Evolutionary conservation across 2,888 invertebrate genomes (phyloP).

Genomic region (Euplagia quadripunctaria): DNA sequence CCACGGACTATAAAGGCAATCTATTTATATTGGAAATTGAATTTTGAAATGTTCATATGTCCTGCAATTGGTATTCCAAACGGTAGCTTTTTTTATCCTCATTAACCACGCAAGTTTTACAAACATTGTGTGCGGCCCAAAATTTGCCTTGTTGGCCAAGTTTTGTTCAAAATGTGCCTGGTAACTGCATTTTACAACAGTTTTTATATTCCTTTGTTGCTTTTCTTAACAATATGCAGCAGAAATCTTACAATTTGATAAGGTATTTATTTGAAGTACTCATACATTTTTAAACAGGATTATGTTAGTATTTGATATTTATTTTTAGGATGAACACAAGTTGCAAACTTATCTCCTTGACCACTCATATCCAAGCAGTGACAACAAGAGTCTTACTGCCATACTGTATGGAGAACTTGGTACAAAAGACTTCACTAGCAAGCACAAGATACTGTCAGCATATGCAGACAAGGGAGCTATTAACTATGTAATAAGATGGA

Average conservation of each 20-base stretch:
- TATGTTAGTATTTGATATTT: background rate
- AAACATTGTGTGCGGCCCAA: no score
- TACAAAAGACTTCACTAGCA: slow-evolving; percentile 90
- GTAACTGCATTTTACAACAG: no score
- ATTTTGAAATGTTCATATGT: no score
- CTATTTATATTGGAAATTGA: no score
- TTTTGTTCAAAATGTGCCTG: no score
- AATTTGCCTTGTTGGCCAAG: no score
- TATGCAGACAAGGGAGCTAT: slow-evolving; percentile 91
- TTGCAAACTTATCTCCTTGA: slow-evolving; percentile 92
- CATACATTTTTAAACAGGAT: background rate
- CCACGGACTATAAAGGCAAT: no score
- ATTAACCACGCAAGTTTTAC: no score
- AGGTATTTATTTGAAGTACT: background rate
- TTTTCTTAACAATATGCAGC: no score
- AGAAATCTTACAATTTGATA: background rate
- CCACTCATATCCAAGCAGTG: slow-evolving; percentile 93
- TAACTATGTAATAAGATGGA: slow-evolving; percentile 96
- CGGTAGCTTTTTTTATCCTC: no score
- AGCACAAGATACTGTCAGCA: slow-evolving; percentile 91
- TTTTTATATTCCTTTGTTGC: no score
- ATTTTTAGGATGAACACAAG: slow-evolving; percentile 72
- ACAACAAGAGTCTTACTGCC: slow-evolving; percentile 90
- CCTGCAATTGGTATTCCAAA: no score
- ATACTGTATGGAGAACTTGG: slow-evolving; percentile 97